phyloP scores from a whole-genome alignment of 1,140 invertebrate genomes.

The Drosophila yakuba region DNA sequence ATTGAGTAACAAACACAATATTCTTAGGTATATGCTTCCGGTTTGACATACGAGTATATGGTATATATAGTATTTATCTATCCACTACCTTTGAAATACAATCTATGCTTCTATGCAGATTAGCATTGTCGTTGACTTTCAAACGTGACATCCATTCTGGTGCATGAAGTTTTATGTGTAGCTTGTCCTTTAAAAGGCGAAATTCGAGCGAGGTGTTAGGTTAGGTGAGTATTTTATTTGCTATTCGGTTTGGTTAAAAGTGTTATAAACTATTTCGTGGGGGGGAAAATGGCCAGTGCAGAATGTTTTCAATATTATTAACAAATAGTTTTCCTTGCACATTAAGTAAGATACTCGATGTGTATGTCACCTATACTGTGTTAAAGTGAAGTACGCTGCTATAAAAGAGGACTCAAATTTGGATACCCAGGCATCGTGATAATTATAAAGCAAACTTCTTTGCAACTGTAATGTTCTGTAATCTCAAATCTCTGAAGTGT shows the following conservation, averaged over 20 bases:
- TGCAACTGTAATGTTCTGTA: background rate
- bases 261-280: conserved; percentile 9
- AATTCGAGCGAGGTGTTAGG: conserved; percentile 38
- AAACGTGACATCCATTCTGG: conserved; percentile 88
- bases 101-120: conserved; percentile 88
- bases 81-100: conserved; percentile 88
- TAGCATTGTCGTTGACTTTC: conserved; percentile 85
- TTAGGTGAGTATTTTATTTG: conserved; percentile 13
- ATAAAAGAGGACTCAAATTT: too few species aligned
- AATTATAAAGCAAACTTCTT: background rate
- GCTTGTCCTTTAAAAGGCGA: conserved; percentile 77
- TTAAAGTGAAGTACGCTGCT: too few species aligned
- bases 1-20: conserved; percentile 43
- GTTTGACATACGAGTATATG: conserved; percentile 7
- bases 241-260: conserved; percentile 8
- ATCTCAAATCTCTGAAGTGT: background rate
- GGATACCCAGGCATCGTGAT: too few species aligned
- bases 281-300: conserved; percentile 5
- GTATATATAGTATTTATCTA: conserved; percentile 29
- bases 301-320: background rate
- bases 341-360: background rate
- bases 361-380: too few species aligned
- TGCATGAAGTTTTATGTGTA: conserved; percentile 86
- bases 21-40: conserved; percentile 29
- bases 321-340: background rate